These are phyloP conservation scores for Stenurella melanura DNA, from an alignment of 2,888 invertebrate genomes.

Conservation along the genomic window DNA sequence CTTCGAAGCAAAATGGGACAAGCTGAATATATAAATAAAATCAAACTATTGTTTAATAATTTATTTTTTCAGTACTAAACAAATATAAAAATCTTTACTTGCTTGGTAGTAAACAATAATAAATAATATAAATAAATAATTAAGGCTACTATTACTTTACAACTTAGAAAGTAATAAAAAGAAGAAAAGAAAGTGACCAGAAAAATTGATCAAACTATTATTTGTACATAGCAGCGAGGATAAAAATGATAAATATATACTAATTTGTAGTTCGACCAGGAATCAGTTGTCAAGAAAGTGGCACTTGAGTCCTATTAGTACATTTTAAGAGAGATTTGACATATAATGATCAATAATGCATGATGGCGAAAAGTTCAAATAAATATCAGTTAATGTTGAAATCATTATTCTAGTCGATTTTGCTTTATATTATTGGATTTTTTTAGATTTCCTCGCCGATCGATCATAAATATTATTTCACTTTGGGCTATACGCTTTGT, in stretches of 20 bases:
- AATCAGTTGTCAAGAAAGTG: background rate
- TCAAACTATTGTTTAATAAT: background rate
- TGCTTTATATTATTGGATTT: too few relatives aligned
- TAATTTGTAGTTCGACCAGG: background rate
- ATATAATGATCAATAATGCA: too few relatives aligned
- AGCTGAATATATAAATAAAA: background rate
- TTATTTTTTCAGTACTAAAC: background rate
- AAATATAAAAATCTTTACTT: background rate
- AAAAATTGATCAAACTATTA: background rate
- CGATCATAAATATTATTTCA: constrained; percentile 51
- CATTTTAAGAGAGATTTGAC: too few relatives aligned
- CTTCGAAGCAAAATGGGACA: too few relatives aligned
- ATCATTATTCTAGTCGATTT: too few relatives aligned
- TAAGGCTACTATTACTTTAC: background rate
- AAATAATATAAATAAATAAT: constrained; percentile 4
- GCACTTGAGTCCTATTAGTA: too few relatives aligned
- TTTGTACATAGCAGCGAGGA: background rate
- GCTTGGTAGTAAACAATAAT: background rate
- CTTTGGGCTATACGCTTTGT: constrained; percentile 78
- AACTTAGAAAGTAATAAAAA: background rate
- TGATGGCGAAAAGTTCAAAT: too few relatives aligned
- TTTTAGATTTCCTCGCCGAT: too few relatives aligned
- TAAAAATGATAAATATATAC: background rate
- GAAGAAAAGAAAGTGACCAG: background rate
- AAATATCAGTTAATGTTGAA: too few relatives aligned